Conservation (phyloP, 2,888 invertebrate genomes). For the Lochmaea crataegi region DNA sequence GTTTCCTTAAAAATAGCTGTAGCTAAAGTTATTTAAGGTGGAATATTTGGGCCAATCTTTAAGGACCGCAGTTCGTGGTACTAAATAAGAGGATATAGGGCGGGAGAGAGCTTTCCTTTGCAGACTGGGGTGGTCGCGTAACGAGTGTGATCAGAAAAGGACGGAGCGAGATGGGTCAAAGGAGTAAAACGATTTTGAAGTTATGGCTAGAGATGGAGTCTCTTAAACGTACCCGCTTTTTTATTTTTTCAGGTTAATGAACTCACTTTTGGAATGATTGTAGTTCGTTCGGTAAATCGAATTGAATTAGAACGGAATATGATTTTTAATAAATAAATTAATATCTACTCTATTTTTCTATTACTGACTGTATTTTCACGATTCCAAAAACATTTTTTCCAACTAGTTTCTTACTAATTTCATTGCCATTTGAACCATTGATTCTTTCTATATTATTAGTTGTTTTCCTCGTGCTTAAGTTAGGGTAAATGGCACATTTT, state of each 20-base stretch:
- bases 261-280: not conserved
- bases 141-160: slow-evolving; percentile 5
- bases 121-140: not conserved
- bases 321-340: no score
- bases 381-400: no score
- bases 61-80: not conserved
- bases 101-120: not conserved
- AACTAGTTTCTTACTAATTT: no score
- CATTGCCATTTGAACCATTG: no score
- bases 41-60: not conserved
- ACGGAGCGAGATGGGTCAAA: not conserved
- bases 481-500: no score
- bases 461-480: no score
- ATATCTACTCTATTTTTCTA: no score
- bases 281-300: no score
- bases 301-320: no score
- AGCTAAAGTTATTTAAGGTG: not conserved
- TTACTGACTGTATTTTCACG: no score
- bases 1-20: no score
- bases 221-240: not conserved
- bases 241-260: not conserved
- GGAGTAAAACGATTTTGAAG: not conserved
- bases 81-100: not conserved
- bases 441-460: no score
- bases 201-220: not conserved